Evolutionary conservation across 1,140 invertebrate species (phyloP).

Genomic region (Psilanteris sp.): DNA sequence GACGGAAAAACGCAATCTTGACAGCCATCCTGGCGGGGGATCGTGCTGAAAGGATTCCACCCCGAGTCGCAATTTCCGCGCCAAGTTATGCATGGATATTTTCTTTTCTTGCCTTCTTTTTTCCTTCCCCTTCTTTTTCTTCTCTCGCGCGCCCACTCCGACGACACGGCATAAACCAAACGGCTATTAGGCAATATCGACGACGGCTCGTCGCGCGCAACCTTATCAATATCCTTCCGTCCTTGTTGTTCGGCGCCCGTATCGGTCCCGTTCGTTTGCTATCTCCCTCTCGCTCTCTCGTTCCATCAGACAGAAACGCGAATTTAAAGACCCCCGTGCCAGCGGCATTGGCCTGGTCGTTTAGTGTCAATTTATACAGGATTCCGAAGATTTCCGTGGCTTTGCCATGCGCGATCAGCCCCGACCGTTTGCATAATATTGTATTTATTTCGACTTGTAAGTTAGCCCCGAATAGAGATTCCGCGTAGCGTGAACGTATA

Average conservation of each 20-base stretch:
- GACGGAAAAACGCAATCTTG: too few species aligned
- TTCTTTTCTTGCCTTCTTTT: background rate
- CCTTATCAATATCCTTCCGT: too few species aligned
- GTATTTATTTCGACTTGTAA: conserved; percentile 80
- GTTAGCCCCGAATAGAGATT: conserved; percentile 56
- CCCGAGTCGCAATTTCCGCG: conserved; percentile 5
- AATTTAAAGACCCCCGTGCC: conserved; percentile 21
- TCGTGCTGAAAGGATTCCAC: too few species aligned
- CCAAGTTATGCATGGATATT: conserved; percentile 19
- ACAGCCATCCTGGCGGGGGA: too few species aligned
- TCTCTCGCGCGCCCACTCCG: too few species aligned
- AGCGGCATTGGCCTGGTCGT: conserved; percentile 55
- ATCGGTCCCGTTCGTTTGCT: conserved; percentile 47
- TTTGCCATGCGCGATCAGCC: conserved; percentile 66
- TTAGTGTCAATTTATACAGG: conserved; percentile 80
- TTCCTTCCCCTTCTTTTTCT: too few species aligned
- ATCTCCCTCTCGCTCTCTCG: conserved; percentile 1
- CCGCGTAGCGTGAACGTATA: conserved; percentile 52
- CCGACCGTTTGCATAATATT: conserved; percentile 80
- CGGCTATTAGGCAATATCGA: conserved; percentile 66
- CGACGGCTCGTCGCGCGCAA: too few species aligned
- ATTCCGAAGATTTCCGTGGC: conserved; percentile 77
- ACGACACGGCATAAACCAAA: too few species aligned
- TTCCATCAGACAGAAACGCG: conserved; percentile 25
- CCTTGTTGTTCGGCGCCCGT: conserved; percentile 30